phyloP scores from a whole-genome alignment of 2,113 vertebrate species.

The Illadopsis cleaveri region DNA sequence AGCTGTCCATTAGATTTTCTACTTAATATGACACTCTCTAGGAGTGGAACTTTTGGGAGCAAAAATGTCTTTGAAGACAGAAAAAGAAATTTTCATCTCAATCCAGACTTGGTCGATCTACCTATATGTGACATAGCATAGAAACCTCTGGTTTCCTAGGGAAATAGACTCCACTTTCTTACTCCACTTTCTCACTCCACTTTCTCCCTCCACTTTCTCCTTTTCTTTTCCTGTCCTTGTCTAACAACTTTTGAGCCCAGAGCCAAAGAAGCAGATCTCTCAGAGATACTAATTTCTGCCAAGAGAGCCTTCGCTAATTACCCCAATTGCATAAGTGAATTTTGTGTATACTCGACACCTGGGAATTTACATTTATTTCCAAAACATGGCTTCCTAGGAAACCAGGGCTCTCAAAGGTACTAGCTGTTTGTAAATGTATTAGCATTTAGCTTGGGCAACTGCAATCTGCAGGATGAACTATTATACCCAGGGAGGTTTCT shows the following conservation, averaged over 20 bases:
- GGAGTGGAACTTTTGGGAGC: neutral
- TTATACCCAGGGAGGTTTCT: neutral
- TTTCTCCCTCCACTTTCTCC: neutral
- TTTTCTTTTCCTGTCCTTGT: neutral
- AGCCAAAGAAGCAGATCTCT: neutral
- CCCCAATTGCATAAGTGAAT: neutral
- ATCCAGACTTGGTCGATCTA: neutral
- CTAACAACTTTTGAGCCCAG: neutral
- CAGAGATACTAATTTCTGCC: neutral
- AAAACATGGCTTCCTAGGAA: neutral
- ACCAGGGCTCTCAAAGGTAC: neutral
- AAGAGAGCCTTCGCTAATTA: neutral
- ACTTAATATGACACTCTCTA: neutral
- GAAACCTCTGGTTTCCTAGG: neutral
- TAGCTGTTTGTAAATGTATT: neutral
- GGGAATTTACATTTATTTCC: neutral
- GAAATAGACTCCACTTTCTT: neutral
- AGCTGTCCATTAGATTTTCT: neutral
- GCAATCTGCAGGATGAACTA: neutral
- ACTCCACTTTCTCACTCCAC: neutral
- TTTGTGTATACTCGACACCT: rapidly evolving
- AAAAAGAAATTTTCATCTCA: neutral
- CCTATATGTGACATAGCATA: neutral
- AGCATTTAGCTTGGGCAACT: neutral
- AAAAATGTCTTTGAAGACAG: neutral